Base-by-base conservation (phyloP, 2,797 vertebrate species). In the Pangasius krempfi region DNA sequence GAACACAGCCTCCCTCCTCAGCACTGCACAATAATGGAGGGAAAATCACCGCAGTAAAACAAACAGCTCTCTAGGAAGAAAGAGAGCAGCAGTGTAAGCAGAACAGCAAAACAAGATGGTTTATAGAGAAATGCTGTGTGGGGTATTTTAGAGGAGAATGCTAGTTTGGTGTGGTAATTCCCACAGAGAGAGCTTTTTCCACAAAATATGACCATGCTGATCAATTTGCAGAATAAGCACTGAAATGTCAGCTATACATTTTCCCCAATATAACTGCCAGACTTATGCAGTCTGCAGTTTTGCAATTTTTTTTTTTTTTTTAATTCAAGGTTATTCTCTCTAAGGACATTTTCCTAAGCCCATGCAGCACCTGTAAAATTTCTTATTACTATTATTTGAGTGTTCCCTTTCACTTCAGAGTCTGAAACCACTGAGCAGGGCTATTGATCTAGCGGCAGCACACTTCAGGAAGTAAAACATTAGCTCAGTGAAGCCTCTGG, bases 391-490 rank as follows among this genome's bases (percentile, higher is more conserved):
- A 10, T 66, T 44, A 44, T 44, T 44, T 76, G 60, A 54, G 75
- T 64, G 44, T 47, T 78, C 62, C 56, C 70, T n/a, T n/a, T n/a
- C n/a, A n/a, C n/a, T n/a, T 90, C 88, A 87, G 88, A 89, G 85
- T 85, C 87, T 76, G 44, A 86, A 86, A 86, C 88, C 89, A 47
- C 75, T 79, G 52, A 85, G 89, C 64, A 86, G 83, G 54, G 86
- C 70, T 91, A 91, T 91, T 78, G 92, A 92, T 91, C 54, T 86
- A 85, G 88, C 73, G 80, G 88, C 87, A 91, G 90, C 79, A 79
- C 83, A 89, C 88, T 89, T 88, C 73, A 90, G 90, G 90, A 91
- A 91, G 87, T 91, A 86, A 90, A 91, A 92, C 90, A 90, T 92
- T 91, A 90, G 88, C 89, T 90, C 89, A 90, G 87, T 84, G 73